phyloP scores from a whole-genome alignment of 1,140 invertebrate genomes.

The Onthophagus taurus region DNA sequence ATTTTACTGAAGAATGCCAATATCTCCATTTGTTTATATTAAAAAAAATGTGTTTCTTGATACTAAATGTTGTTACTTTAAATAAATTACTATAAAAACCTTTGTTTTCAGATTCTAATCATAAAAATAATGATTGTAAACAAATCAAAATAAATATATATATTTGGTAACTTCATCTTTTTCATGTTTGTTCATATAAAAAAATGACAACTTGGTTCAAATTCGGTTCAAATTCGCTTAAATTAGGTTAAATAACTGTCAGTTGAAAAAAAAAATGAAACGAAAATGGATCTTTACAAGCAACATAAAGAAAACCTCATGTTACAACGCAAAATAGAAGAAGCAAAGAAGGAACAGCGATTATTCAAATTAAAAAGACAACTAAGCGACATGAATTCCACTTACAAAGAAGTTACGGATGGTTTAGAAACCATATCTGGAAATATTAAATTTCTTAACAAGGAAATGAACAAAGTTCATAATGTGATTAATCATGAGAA shows the following conservation, averaged over 20 bases:
- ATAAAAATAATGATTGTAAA: too few relatives aligned
- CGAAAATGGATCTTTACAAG: not conserved
- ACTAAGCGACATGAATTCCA: not conserved
- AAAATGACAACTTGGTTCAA: too few relatives aligned
- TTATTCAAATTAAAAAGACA: not conserved
- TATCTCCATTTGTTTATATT: too few relatives aligned
- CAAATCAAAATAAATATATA: too few relatives aligned
- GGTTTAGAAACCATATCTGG: not conserved
- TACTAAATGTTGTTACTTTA: too few relatives aligned
- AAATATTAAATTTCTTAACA: not conserved
- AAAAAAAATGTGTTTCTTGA: too few relatives aligned
- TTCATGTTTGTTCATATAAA: too few relatives aligned
- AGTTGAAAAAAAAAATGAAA: not conserved
- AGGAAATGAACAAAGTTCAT: not conserved
- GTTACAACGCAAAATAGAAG: not conserved
- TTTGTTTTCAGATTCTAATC: too few relatives aligned
- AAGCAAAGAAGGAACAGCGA: not conserved
- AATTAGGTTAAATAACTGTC: not conserved
- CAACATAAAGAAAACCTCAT: not conserved
- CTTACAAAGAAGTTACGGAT: not conserved
- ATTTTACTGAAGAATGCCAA: too few relatives aligned
- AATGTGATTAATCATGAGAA: not conserved
- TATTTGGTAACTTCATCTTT: too few relatives aligned
- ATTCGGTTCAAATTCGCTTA: not conserved
- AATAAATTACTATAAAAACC: too few relatives aligned